Conservation (phyloP, 2,113 vertebrate species). For the Sus scrofa region T2T-Sscrofa CM000817.6:113956501-113957000, state of each 20-base stretch:
- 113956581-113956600: too few relatives aligned
- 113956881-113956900: rapidly evolving
- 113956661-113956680: neutral
- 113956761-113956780: neutral
- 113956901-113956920: neutral
- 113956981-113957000: neutral
- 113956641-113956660: too few relatives aligned
- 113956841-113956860: neutral
- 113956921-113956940: neutral
- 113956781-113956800: neutral
- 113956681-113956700: neutral
- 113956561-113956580: too few relatives aligned
- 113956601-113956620: too few relatives aligned
- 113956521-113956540: too few relatives aligned
- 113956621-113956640: too few relatives aligned
- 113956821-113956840: neutral
- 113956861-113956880: neutral
- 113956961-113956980: neutral
- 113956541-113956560: too few relatives aligned
- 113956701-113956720: neutral
- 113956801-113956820: neutral
- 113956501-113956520: too few relatives aligned
- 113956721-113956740: neutral
- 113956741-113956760: neutral
- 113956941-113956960: neutral